Evolutionary conservation across 2,113 vertebrate species (phyloP).

Genomic region (Ardeotis arabs): DNA sequence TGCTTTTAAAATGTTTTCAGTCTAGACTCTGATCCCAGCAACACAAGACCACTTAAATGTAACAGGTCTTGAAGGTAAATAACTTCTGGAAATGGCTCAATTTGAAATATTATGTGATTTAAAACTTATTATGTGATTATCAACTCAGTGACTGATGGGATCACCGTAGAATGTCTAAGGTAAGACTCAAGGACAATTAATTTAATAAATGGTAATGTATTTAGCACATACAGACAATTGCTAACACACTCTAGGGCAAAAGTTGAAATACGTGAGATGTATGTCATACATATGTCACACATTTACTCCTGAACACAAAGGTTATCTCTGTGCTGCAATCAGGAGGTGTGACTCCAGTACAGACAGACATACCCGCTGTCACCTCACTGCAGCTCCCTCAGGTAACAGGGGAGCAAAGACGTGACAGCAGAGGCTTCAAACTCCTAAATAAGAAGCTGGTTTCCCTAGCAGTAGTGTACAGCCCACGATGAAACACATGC

Average conservation of each 20-base stretch:
- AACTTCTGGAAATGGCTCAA: background rate
- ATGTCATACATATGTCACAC: background rate
- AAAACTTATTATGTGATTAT: conserved; percentile 22
- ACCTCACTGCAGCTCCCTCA: background rate
- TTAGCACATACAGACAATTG: conserved; percentile 26
- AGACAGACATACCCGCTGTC: background rate
- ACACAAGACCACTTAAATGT: background rate
- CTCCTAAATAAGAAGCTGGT: background rate
- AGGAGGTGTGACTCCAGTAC: background rate
- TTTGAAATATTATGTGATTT: conserved; percentile 1
- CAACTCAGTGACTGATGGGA: conserved; percentile 9
- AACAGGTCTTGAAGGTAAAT: background rate
- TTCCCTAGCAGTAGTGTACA: background rate
- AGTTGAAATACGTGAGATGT: conserved; percentile 8
- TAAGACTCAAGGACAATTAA: conserved; percentile 46
- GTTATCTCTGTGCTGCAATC: background rate
- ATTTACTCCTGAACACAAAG: background rate
- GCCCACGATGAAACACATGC: background rate
- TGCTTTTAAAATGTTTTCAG: background rate
- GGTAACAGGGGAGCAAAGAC: background rate
- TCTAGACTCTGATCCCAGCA: background rate
- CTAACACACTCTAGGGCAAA: background rate
- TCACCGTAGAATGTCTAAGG: background rate
- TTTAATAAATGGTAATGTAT: conserved; percentile 29
- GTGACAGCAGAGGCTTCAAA: background rate